phyloP scores from a whole-genome alignment of 2,113 vertebrate species.

The Entelurus aequoreus region DNA sequence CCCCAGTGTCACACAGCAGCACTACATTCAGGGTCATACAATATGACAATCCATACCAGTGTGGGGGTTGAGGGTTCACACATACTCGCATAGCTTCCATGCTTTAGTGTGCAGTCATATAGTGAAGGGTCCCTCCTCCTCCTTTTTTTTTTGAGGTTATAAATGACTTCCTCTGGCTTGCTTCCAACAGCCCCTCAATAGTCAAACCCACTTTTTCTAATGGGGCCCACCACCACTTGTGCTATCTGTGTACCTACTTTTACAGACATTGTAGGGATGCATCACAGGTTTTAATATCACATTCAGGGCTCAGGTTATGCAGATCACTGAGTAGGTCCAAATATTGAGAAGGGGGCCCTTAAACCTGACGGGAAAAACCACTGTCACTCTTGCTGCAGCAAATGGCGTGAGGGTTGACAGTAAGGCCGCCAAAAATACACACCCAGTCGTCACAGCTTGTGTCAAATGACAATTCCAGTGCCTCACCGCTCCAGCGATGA shows the following conservation, averaged over 20 bases:
- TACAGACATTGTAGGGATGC: slow-evolving; percentile 9
- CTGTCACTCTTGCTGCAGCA: slow-evolving; percentile 9
- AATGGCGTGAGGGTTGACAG: slow-evolving; percentile 31
- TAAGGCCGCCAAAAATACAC: slow-evolving; percentile 47
- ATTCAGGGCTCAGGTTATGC: not conserved
- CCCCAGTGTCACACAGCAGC: slow-evolving; percentile 4
- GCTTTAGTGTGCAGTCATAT: slow-evolving; percentile 46
- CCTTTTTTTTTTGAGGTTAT: slow-evolving; percentile 37
- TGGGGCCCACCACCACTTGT: not conserved
- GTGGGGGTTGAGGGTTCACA: slow-evolving; percentile 40
- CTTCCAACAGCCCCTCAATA: slow-evolving; percentile 43
- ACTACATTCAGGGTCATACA: slow-evolving; percentile 30
- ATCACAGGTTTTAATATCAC: not conserved
- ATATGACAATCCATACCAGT: slow-evolving; percentile 41
- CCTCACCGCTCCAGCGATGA: slow-evolving; percentile 33
- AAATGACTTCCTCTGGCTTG: slow-evolving; percentile 66
- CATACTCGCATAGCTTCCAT: slow-evolving; percentile 54
- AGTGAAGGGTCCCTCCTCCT: slow-evolving; percentile 45
- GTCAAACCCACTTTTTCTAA: slow-evolving; percentile 28
- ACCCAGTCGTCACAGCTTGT: slow-evolving; percentile 25
- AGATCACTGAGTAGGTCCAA: not conserved
- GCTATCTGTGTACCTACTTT: slow-evolving; percentile 28
- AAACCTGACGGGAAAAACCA: slow-evolving; percentile 17
- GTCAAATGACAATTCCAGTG: slow-evolving; percentile 52
- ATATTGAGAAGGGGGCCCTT: slow-evolving; percentile 11